Base-by-base conservation (phyloP, 2,113 vertebrate genomes). In the Isurus oxyrinchus region DNA sequence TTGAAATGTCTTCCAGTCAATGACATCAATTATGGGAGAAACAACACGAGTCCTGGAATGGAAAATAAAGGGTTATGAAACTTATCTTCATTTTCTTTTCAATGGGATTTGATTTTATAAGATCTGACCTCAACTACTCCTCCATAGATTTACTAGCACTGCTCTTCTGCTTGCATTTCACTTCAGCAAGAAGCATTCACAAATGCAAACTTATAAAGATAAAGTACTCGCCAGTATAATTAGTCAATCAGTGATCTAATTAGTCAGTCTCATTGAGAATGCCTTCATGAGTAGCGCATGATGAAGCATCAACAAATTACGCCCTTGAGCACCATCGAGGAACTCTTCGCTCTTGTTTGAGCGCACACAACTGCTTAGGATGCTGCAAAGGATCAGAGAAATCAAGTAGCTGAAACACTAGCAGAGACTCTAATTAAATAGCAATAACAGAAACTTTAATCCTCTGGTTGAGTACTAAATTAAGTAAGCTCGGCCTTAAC, bases 1-100 rank as follows among this genome's bases (percentile, higher is more conserved):
- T 95, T 98, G 98, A 96, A 98, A 98, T 11, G 98, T 99, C 97
- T 98, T 98, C 98, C 98, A 98, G 97, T 99, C 98, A 96, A 99
- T 98, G 91, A 98, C 97, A 79, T 99, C 99, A 96, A 99, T 98
- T 97, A 99, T 96, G 5, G 98, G 99, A 94, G 98, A 99, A n/a
- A 99, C 72, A 7, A 99, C 98, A 76, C 97, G 98, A 96, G 98
- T 99, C 97, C 99, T 99, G 97, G 27, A 88, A 49, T 21, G 53
- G 97, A 97, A 97, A 95, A 97, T 93, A 25, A 96, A 0, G 49
- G 13, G 88, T 19, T 53, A 72, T 95, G 13, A 95, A 72, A 55
- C 59, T 55, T 35, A 35, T 53, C 66, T 95, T 23, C 94, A 95
- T 44, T 53, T 95, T 69, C 23, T 72, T 66, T 53, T 55, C 11